Base-by-base conservation (phyloP, 2,113 vertebrate genomes). In the Carassius gibelio region DNA sequence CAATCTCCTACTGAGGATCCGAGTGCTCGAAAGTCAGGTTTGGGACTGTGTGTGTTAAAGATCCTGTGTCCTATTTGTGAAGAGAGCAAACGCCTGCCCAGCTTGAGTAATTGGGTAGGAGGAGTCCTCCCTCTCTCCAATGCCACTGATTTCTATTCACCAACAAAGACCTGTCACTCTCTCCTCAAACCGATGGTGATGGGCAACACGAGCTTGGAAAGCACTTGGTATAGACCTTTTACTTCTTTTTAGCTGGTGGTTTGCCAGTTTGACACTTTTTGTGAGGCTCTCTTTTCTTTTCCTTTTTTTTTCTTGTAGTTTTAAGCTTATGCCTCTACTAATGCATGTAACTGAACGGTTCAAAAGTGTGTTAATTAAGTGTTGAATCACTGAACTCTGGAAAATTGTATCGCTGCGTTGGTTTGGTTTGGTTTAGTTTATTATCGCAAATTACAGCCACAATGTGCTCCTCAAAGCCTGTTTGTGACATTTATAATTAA, bases 101-200 rank as follows among this genome's bases (percentile, higher is more conserved):
- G 97, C 96, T 95, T 95, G 97, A 96, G 97, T 98, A 96, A 97
- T 97, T 96, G 96, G 96, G 98, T 96, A 97, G 97, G 98, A 99
- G 97, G 97, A 97, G 98, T 96, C 92, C 96, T 94, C 94, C 86
- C 93, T 94, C 94, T 91, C 87, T 90, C 95, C 92, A 94, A 95
- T 93, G 94, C 96, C 95, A 93, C 95, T 94, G 95, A 96, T 96
- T 97, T 95, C 96, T 96, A 95, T 95, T 96, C 97, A 96, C 95
- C 97, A 99, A 99, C 97, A 99, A 99, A 99, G 97, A 97, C 95
- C 96, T 98, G 97, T 98, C 96, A 98, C 94, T 96, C 95, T 96
- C 91, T 93, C 92, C 94, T 95, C 94, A 95, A 94, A 94, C 95
- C 93, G 94, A 92, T 90, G 90, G 93, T 93, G 95, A 95, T 92